These are phyloP conservation scores for Pleuronectes platessa DNA, from an alignment of 2,113 vertebrate genomes.

Conservation along the genomic window DNA sequence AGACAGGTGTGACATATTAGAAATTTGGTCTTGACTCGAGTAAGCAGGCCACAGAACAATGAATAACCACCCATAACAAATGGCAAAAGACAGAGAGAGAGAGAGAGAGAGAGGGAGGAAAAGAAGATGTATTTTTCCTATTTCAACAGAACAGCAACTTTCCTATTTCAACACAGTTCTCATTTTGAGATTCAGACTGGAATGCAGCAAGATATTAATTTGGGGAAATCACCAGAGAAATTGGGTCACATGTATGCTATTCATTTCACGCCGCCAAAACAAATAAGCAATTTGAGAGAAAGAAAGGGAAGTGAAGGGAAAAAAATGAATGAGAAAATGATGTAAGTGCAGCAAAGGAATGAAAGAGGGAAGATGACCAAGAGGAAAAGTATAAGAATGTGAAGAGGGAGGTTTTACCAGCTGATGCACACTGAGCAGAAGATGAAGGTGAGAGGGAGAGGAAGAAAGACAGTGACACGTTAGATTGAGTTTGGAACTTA, in stretches of 20 bases:
- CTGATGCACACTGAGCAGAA: not conserved
- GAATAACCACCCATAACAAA: constrained; percentile 32
- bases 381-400: constrained; percentile 7
- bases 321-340: constrained; percentile 34
- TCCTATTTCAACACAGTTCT: constrained; percentile 69
- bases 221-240: constrained; percentile 71
- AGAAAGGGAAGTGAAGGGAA: constrained; percentile 26
- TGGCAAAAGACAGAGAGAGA: constrained; percentile 3
- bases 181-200: constrained; percentile 69
- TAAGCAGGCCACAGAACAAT: constrained; percentile 43
- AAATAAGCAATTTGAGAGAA: constrained; percentile 65
- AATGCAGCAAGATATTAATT: constrained; percentile 67
- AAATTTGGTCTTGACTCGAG: constrained; percentile 24
- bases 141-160: constrained; percentile 64
- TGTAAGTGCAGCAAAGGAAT: constrained; percentile 14
- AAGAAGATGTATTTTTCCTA: constrained; percentile 4
- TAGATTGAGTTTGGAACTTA: constrained; percentile 26
- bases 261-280: constrained; percentile 64
- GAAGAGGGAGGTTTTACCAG: constrained; percentile 7
- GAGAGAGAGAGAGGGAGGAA: not conserved
- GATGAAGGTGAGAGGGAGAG: not conserved
- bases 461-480: constrained; percentile 2
- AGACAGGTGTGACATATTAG: constrained; percentile 56
- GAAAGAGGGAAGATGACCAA: not conserved
- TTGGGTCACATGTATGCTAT: constrained; percentile 70